Base-by-base conservation (phyloP, 2,113 vertebrate species). In the Toxotes jaculatrix region DNA sequence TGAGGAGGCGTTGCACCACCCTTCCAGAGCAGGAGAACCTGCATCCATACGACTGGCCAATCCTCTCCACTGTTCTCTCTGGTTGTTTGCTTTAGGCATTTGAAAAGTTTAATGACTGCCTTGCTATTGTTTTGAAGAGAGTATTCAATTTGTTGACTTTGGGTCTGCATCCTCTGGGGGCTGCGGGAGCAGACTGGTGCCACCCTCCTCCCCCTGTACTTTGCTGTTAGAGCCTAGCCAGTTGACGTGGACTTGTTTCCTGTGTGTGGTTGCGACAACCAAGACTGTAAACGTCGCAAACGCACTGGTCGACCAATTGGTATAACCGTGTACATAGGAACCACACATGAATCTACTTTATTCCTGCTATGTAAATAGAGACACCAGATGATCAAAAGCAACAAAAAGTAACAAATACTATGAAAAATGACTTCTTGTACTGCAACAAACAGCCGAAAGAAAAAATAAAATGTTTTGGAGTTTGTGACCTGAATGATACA, bases 321-420 rank as follows among this genome's bases (percentile, higher is more conserved):
- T 93, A 85, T 78, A 90, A 91, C 71, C 23, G 49, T 95, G 95
- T 95, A 95, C 86, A 95, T 95, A 95, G 53, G 84, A 93, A 76
- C 90, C 88, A 91, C 91, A 89, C 90, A 82, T 87, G 80, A 94
- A 92, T 92, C 90, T 89, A 93, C 93, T 94, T 93, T 94, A 94
- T 92, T 94, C 90, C 85, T 95, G 92, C 90, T 78, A 82, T 96
- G 95, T 96, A 96, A 93, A 96, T 96, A 96, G 88, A 94, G 87
- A 92, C 91, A 93, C 85, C 91, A 91, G 91, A 93, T 85, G 91
- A 95, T 92, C 87, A 95, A 94, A 93, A 94, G 91, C 91, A 95
- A 94, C 90, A 94, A 94, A 95, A 91, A 83, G 79, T 89, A 94
- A 94, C 84, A 89, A 91, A 92, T 93, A 92, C 87, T 93, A 90